Evolutionary conservation across 2,113 vertebrate genomes (phyloP), one percentile per base, ranked within the genome.

Genomic region (Tympanuchus pallidicinctus): DNA sequence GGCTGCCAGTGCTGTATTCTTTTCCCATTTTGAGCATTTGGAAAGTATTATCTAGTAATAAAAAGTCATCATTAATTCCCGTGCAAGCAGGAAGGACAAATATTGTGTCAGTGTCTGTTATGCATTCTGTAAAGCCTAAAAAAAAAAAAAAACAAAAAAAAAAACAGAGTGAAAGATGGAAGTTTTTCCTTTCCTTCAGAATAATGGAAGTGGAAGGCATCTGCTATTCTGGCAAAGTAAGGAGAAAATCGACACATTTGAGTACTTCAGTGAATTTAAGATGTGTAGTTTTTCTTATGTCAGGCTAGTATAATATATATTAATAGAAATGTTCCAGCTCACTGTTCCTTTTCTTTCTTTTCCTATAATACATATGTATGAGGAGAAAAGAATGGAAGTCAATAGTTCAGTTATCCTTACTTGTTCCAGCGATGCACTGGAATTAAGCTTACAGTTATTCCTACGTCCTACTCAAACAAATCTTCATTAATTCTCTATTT

Each of bases 401-500:
- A 85, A 11, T 75, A 78, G 47, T 50, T 90, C 63, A 80, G 48
- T 69, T 90, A 88, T 57, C 48, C 32, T 89, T 82, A 65, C 30
- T 12, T 54, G n/a, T 27, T 86, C 65, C 38, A 38, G 42, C 67
- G 63, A 67, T 57, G 90, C 20, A 32, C 32, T 74, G 57, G 86
- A 84, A 59, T 45, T 76, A 82, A 66, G 32, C 56, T 88, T 78
- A 73, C 47, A 43, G 7, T 93, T 90, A 67, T 64, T 50, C 34
- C n/a, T 92, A 64, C 80, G 90, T 94, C 82, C 59, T 94, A 47
- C 63, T 89, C 50, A 95, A 92, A 89, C 65, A 94, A 94, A 95
- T 93, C 81, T 94, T 94, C 84, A 94, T 96, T 96, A 96, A 93
- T 92, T 95, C n/a, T 76, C 64, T 86, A 38, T 94, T 95, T 94